Base-by-base conservation (phyloP, 1,140 invertebrate species). In the Charaxes varanes region DNA sequence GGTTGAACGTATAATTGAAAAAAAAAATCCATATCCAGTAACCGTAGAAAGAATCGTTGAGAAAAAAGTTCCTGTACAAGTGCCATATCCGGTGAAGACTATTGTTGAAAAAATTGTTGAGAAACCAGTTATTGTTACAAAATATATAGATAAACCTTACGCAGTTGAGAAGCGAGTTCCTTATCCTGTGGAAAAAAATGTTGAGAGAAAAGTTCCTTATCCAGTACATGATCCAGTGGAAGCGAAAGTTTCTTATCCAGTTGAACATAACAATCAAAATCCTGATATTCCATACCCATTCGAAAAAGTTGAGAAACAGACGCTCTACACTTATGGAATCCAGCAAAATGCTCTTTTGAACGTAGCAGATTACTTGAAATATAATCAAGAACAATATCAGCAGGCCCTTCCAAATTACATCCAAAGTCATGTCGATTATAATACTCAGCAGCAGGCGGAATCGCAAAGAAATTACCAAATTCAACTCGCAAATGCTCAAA, bases 1-100 rank as follows among this genome's bases (percentile, higher is more conserved):
- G 1, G 77, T 88, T 3, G 86, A 87, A 16, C 83, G 85, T 44
- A 84, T 87, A 4, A 69, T 88, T 0, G 86, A 88, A 38, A 87
- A 85, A 42, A 83, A 74, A 30, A 84, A 72, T 42, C 86, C 81
- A 32, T 89, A 86, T 50, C 87, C 86, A 11, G 84, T 86, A 2
- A 62, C 73, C 10, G 56, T 87, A 2, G 85, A 87, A 38, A 72
- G 80, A 55, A 83, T 87, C 7, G 85, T 87, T 0, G 86, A 87
- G 36, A 86, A 84, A 52, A 83, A 83, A 44, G 73, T 86, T 1
- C 84, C 81, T 8, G 62, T 79, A 1, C 60, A 82, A 48, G 83
- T 74, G 32, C 86, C 83, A 8, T 88, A 86, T 48, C 87, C 86
- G 13, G 85, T 87, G 0, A 84, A 85, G 46, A 82, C 68, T 17